phyloP scores from a whole-genome alignment of 2,797 vertebrate species.

The Syncerus caffer region DNA sequence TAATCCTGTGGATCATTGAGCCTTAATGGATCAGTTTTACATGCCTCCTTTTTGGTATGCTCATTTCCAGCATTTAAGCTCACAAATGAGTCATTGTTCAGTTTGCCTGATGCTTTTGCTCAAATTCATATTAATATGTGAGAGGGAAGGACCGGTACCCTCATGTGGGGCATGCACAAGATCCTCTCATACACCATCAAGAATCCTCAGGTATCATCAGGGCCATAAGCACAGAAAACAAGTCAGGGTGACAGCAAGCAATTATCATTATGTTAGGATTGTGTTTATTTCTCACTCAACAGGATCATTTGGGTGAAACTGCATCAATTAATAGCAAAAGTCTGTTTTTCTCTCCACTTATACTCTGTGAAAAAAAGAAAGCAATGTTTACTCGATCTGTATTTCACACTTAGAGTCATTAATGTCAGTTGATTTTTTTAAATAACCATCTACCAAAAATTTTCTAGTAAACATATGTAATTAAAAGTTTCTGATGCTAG shows the following conservation, averaged over 20 bases:
- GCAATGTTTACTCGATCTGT: background rate
- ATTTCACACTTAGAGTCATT: conserved; percentile 46
- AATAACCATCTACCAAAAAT: conserved; percentile 26
- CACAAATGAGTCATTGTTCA: background rate
- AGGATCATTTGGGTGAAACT: background rate
- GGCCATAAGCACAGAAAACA: background rate
- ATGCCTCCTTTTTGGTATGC: background rate
- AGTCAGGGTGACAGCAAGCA: background rate
- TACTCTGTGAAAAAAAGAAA: background rate
- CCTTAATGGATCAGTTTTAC: background rate
- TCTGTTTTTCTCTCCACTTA: background rate
- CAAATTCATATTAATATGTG: background rate
- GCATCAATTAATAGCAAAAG: background rate
- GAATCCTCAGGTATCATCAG: background rate
- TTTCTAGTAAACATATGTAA: conserved; percentile 2
- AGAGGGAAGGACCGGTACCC: background rate
- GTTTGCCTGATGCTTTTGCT: background rate
- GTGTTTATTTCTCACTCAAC: background rate
- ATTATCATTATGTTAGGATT: background rate
- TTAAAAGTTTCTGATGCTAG: conserved; percentile 1
- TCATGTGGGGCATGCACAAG: rapidly evolving
- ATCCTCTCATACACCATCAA: background rate
- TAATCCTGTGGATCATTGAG: background rate
- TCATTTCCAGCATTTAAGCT: background rate
- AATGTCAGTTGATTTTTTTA: conserved; percentile 16